Percentiles rank a stretch among this genome's conserved stretches.
Evolutionary conservation across 2,797 vertebrate species (phyloP).

Genomic region (Chanos chanos): DNA sequence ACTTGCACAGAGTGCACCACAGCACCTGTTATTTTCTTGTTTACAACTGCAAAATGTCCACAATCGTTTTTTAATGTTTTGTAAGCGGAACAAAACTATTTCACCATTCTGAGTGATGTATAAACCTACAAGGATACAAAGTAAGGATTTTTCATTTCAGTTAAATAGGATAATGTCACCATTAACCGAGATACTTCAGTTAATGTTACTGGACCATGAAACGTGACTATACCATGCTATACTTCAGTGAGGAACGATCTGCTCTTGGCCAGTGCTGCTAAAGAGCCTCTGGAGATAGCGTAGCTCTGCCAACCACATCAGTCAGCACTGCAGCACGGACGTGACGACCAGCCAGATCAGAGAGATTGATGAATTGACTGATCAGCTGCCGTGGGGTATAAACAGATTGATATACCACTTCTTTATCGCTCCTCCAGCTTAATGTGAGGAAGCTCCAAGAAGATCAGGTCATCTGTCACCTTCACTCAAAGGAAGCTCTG

Average conservation of each 20-base stretch:
- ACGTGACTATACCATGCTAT: too few species aligned
- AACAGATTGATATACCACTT: constrained; percentile 75
- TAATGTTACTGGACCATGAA: not conserved
- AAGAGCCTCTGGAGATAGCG: not conserved
- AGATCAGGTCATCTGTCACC: constrained; percentile 72
- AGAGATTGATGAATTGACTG: constrained; percentile 72
- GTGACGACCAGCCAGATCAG: constrained; percentile 28
- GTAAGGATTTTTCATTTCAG: too few species aligned
- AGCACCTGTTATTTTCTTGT: too few species aligned
- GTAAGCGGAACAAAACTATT: too few species aligned
- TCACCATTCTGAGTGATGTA: too few species aligned
- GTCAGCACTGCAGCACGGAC: constrained; percentile 1
- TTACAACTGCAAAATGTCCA: too few species aligned
- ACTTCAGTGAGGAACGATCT: too few species aligned
- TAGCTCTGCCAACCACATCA: not conserved
- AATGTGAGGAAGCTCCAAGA: constrained; percentile 62
- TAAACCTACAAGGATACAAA: too few species aligned
- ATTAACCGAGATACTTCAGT: not conserved
- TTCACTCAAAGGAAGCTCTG: constrained; percentile 55
- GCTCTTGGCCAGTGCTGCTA: not conserved
- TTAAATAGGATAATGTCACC: too few species aligned
- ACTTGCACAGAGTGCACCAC: too few species aligned
- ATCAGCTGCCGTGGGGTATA: constrained; percentile 63
- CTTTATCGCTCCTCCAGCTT: constrained; percentile 51
- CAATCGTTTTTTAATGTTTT: too few species aligned